These are phyloP conservation scores for Drosophila vallismaia DNA, from an alignment of 2,888 invertebrate genomes.

Conservation along the genomic window DNA sequence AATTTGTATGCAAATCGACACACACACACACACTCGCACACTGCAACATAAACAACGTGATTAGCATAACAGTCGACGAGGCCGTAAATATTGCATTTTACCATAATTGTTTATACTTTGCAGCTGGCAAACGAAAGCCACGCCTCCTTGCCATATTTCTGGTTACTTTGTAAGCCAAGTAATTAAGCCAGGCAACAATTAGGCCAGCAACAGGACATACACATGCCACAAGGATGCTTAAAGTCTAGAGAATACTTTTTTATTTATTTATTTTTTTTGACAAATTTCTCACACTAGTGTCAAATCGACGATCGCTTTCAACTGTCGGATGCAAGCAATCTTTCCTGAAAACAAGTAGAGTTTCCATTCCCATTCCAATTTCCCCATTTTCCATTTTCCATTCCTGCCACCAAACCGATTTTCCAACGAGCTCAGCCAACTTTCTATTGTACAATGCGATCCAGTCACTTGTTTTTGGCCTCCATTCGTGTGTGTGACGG, in stretches of 20 bases:
- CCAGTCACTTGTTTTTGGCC: slow-evolving; percentile 58
- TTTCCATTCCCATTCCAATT: slow-evolving; percentile 25
- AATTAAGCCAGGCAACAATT: slow-evolving; percentile 38
- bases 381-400: slow-evolving; percentile 35
- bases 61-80: slow-evolving; percentile 69
- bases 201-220: slow-evolving; percentile 6
- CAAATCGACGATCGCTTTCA: slow-evolving; percentile 27
- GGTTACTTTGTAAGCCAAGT: slow-evolving; percentile 43
- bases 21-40: slow-evolving; percentile 18
- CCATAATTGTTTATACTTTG: slow-evolving; percentile 71
- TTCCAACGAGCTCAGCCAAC: slow-evolving; percentile 51
- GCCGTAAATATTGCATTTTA: slow-evolving; percentile 74
- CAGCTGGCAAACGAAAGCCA: slow-evolving; percentile 58
- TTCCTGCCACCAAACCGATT: slow-evolving; percentile 33
- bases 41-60: slow-evolving; percentile 48
- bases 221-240: no score
- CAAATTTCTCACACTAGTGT: slow-evolving; percentile 45
- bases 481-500: slow-evolving; percentile 5
- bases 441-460: slow-evolving; percentile 61
- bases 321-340: slow-evolving; percentile 35
- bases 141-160: slow-evolving; percentile 41
- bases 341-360: slow-evolving; percentile 36
- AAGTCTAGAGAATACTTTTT: no score
- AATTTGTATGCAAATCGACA: slow-evolving; percentile 79
- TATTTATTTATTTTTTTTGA: neutral